Evolutionary conservation across 2,797 vertebrate genomes (phyloP).

Genomic region (Prionace glauca): DNA sequence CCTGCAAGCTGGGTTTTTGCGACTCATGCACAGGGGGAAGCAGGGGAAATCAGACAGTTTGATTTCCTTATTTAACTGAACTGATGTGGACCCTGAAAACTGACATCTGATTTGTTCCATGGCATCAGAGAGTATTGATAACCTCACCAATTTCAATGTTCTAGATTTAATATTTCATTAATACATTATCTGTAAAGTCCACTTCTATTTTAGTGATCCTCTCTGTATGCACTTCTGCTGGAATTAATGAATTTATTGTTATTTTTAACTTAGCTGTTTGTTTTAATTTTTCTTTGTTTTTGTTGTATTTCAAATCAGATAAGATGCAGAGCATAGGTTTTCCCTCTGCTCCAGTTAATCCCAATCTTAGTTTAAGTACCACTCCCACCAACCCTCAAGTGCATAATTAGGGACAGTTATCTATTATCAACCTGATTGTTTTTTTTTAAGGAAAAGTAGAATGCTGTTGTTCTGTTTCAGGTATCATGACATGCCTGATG

Average conservation of each 20-base stretch:
- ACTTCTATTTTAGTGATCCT: neutral
- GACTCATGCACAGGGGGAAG: too few species aligned
- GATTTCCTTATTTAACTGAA: neutral
- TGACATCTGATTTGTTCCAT: neutral
- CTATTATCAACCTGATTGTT: neutral
- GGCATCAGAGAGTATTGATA: neutral
- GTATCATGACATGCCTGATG: constrained; percentile 97
- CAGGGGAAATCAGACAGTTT: neutral
- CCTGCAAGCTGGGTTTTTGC: too few species aligned
- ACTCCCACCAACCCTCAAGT: neutral
- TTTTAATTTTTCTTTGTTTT: neutral
- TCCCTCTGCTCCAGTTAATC: neutral
- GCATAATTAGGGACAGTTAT: neutral
- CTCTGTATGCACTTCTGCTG: neutral
- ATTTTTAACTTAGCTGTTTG: neutral
- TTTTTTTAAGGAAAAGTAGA: neutral
- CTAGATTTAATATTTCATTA: neutral
- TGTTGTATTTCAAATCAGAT: neutral
- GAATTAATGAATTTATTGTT: neutral
- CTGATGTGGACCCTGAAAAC: neutral
- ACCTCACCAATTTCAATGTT: neutral
- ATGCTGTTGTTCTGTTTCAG: constrained; percentile 52
- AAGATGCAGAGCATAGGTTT: neutral
- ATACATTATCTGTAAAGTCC: neutral
- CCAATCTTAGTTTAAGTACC: neutral